A percentile compares a stretch with the other conserved stretches of the same genome.
phyloP scores from a whole-genome alignment of 2,113 vertebrate genomes.

The Picathartes gymnocephalus region DNA sequence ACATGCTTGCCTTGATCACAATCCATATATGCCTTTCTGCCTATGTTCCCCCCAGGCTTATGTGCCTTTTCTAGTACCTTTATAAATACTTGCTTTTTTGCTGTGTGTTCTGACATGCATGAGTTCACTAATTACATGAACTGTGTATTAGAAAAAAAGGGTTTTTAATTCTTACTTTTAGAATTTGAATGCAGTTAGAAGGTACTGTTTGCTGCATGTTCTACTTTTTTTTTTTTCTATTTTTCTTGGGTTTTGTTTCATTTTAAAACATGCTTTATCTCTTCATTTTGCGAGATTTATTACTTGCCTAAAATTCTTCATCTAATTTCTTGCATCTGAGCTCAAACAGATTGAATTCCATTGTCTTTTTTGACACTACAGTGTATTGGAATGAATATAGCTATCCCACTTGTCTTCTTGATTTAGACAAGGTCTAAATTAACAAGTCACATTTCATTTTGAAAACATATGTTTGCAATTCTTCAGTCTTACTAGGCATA shows the following conservation, averaged over 20 bases:
- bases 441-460: slow-evolving; percentile 63
- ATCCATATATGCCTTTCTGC: background rate
- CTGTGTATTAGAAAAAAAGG: background rate
- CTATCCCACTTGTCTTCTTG: slow-evolving; percentile 38
- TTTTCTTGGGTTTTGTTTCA: background rate
- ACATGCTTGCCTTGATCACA: background rate
- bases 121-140: background rate
- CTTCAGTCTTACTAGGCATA: slow-evolving; percentile 23
- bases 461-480: slow-evolving; percentile 68
- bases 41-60: background rate
- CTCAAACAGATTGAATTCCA: slow-evolving; percentile 26
- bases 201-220: background rate
- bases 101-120: background rate
- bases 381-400: slow-evolving; percentile 51
- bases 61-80: background rate
- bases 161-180: background rate
- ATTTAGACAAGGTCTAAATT: slow-evolving; percentile 64
- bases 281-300: slow-evolving; percentile 48
- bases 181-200: background rate
- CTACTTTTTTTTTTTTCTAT: background rate
- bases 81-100: background rate
- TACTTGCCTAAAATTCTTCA: slow-evolving; percentile 41
- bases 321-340: slow-evolving; percentile 47
- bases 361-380: slow-evolving; percentile 43
- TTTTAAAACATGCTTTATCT: slow-evolving; percentile 9